Base-by-base conservation (phyloP, 2,888 invertebrate genomes). In the Argynnis bischoffii region DNA sequence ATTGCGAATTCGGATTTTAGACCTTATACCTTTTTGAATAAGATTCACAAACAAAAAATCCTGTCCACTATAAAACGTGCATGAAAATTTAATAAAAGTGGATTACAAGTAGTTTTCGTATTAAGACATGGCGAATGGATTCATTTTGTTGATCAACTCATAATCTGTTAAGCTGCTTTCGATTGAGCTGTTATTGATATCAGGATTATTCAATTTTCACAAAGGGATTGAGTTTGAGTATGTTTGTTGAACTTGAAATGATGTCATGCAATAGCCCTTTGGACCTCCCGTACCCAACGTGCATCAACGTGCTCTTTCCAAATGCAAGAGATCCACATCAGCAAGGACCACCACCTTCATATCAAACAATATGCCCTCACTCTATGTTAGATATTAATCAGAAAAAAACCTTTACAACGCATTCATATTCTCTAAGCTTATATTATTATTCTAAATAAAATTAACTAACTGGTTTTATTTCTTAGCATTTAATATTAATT, bases 51-150 rank as follows among this genome's bases (percentile, higher is more conserved):
- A 50, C 16, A 18, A 35, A 50, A 35, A 51, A 31, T 8, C 35
- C 18, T 16, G 35, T 16, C 16, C 18, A 51, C 8, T 21, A 61
- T 35, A 41, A 51, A 61, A 61, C 35, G 51, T 51, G 61, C 35
- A 46, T 54, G 54, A 18, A 66, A 66, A 54, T 59, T 66, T 66
- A 66, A 66, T 66, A 59, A 66, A 66, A 66, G 47, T 61, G 59
- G 65, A 65, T 65, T 65, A 66, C 47, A 59, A 66, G 59, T 66
- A 60, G 54, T 66, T 59, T 59, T 66, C 48, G 54, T 54, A 59
- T 66, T 41, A 66, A 66, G 59, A 60, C 47, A 18, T 3, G 47
- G 53, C 48, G 48, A 48, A 26, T 53, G 54, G 51, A 57, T 16
- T 51, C 41, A 14, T 47, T 46, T 35, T 46, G 46, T 59, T 59